A percentile compares a stretch with the other conserved stretches of the same genome.
Evolutionary conservation across 1,140 invertebrate genomes (phyloP).

Genomic region (Calliphora vicina): DNA sequence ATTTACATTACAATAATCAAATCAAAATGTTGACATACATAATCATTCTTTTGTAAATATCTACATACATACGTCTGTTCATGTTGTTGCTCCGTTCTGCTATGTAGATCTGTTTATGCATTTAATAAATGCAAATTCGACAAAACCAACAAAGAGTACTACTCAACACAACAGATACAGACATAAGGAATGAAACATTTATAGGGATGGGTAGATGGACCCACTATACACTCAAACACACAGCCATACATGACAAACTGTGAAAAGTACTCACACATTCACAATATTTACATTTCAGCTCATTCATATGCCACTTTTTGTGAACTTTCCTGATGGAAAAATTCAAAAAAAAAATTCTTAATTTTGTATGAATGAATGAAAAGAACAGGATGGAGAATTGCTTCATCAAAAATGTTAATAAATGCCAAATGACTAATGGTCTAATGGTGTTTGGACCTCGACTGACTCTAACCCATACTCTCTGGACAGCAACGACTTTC

Average conservation of each 20-base stretch:
- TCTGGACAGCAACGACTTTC: background rate
- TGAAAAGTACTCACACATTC: background rate
- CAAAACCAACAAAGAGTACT: background rate
- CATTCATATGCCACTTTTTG: conserved; percentile 20
- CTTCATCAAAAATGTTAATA: conserved; percentile 35
- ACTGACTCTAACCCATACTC: background rate
- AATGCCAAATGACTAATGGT: conserved; percentile 31
- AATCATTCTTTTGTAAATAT: background rate
- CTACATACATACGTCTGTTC: background rate
- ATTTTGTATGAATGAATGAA: background rate
- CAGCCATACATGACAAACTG: background rate
- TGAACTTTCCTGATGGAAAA: background rate
- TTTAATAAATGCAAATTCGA: conserved; percentile 29
- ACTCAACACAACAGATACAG: background rate
- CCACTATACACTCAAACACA: background rate
- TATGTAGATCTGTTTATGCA: background rate
- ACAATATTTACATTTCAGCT: background rate
- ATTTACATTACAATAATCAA: background rate
- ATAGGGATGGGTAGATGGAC: too few relatives aligned
- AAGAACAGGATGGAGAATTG: conserved; percentile 12
- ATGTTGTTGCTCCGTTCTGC: background rate
- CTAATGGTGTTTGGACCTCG: conserved; percentile 15
- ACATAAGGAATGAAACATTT: background rate
- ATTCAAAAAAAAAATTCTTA: background rate
- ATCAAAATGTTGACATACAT: background rate